Conservation (phyloP, 2,113 vertebrate genomes). For the Prunella fulvescens region DNA sequence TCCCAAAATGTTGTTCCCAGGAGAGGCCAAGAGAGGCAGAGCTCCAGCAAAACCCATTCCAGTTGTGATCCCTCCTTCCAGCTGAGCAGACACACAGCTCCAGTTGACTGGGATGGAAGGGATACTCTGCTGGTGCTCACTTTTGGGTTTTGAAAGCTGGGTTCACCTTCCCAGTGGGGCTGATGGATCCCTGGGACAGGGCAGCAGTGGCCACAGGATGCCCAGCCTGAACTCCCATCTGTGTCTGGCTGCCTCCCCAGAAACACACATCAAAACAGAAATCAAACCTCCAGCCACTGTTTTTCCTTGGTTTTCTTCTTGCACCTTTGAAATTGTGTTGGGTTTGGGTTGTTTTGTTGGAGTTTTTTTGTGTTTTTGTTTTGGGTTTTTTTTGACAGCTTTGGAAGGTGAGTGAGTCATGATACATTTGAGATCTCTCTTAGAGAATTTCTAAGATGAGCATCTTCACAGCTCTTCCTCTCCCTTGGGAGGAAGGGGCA, state of each 20-base stretch:
- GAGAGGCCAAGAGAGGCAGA: background rate
- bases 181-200: background rate
- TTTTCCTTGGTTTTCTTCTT: background rate
- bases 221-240: background rate
- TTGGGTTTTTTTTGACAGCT: background rate
- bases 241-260: background rate
- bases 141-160: background rate
- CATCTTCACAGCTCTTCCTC: background rate
- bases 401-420: conserved; percentile 29
- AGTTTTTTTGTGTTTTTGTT: background rate
- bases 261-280: background rate
- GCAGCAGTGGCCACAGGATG: background rate
- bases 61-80: accelerated
- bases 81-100: background rate
- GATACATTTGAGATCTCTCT: background rate
- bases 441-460: background rate
- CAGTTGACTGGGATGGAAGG: accelerated
- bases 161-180: background rate
- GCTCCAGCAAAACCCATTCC: accelerated
- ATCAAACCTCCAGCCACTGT: background rate
- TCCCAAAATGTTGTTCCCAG: background rate
- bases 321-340: background rate
- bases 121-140: background rate
- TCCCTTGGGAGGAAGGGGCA: background rate
- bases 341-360: background rate